Conservation (phyloP, 2,797 vertebrate species). For the Syngnathus rostellatus region DNA sequence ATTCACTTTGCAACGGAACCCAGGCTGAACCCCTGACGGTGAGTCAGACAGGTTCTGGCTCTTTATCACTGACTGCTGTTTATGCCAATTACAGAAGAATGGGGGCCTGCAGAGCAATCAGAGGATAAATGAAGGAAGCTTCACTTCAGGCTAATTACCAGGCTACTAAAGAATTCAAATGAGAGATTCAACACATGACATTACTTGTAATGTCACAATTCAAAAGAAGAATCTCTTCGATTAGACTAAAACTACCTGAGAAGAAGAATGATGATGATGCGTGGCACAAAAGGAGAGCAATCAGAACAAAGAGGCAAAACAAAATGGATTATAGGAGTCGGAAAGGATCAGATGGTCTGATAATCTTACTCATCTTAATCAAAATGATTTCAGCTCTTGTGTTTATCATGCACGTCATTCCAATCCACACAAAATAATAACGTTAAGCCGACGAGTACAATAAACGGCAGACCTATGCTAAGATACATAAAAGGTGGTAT, state of each 20-base stretch:
- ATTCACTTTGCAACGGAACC: background rate
- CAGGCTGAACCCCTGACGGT: background rate
- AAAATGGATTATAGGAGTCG: slow-evolving; percentile 43
- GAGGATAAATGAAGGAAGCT: background rate
- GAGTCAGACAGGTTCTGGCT: slow-evolving; percentile 2
- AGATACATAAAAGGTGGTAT: no score
- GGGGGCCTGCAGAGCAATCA: slow-evolving; percentile 7
- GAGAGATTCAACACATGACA: background rate
- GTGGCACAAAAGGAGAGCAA: slow-evolving; percentile 21
- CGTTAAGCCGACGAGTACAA: no score
- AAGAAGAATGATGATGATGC: slow-evolving; percentile 23
- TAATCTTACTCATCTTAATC: no score
- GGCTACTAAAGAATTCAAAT: background rate
- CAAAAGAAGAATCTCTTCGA: background rate
- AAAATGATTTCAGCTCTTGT: no score
- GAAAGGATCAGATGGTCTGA: slow-evolving; percentile 23
- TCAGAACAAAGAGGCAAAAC: slow-evolving; percentile 30
- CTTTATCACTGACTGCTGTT: slow-evolving; percentile 4
- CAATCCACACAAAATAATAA: no score
- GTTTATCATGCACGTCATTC: no score
- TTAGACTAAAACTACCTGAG: background rate
- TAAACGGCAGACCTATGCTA: no score
- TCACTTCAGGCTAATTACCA: slow-evolving; percentile 9
- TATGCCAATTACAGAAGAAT: slow-evolving; percentile 10
- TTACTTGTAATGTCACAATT: background rate